Conservation (phyloP, 2,888 invertebrate species). For the Venustoraphidia nigricollis region DNA sequence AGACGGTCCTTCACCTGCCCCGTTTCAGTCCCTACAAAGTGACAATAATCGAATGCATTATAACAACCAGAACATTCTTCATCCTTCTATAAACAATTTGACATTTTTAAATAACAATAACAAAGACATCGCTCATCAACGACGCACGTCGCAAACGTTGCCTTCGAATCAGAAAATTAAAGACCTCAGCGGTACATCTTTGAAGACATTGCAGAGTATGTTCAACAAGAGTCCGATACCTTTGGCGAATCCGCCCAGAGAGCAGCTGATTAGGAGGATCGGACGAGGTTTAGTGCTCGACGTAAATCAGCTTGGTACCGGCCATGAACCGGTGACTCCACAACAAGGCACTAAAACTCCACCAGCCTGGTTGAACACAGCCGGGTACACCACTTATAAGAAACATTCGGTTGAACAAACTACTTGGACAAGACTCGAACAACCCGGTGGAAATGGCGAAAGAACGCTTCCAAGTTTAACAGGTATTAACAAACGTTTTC, state of each 20-base stretch:
- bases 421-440: conserved; percentile 5
- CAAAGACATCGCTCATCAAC: conserved; percentile 8
- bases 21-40: conserved; percentile 23
- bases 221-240: conserved; percentile 16
- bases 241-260: conserved; percentile 17
- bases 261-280: conserved; percentile 21
- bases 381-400: conserved; percentile 4
- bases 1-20: conserved; percentile 19
- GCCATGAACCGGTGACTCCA: conserved; percentile 24
- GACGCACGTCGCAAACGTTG: background rate
- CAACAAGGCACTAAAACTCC: background rate
- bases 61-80: conserved; percentile 18
- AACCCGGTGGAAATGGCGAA: background rate
- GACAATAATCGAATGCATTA: background rate
- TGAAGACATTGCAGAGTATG: background rate
- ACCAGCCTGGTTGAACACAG: conserved; percentile 3
- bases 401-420: conserved; percentile 4
- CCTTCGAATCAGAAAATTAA: conserved; percentile 3
- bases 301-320: conserved; percentile 27
- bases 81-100: conserved; percentile 25
- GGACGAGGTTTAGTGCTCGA: conserved; percentile 31
- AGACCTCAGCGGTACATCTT: background rate
- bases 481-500: background rate
- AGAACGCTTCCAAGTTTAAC: conserved; percentile 2
- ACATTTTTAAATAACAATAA: conserved; percentile 19